Evolutionary conservation across 1,140 invertebrate species (phyloP).

Genomic region (Neotoxoptera formosana): DNA sequence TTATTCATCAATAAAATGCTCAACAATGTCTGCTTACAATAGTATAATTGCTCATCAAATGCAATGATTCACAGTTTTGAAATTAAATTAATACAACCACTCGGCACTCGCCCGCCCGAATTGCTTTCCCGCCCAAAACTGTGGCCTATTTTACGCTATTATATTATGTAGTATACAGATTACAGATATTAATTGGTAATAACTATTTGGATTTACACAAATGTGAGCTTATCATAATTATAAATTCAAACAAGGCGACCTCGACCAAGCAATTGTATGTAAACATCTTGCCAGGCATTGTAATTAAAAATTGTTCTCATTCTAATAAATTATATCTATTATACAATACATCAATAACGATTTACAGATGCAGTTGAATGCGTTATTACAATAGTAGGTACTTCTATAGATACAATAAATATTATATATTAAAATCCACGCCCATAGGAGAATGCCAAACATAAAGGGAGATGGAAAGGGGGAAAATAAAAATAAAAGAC

Average conservation of each 20-base stretch:
- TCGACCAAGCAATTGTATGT: not conserved
- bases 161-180: not conserved
- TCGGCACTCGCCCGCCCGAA: not conserved
- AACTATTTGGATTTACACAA: not conserved
- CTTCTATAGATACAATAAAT: not conserved
- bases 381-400: not conserved
- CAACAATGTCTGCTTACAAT: not conserved
- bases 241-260: not conserved
- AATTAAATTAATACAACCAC: not conserved
- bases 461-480: not conserved
- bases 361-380: not conserved
- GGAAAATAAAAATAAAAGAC: not conserved
- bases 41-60: slow-evolving; percentile 17
- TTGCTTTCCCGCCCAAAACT: not conserved
- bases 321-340: not conserved
- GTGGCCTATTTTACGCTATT: not conserved
- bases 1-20: not conserved
- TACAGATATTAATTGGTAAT: not conserved
- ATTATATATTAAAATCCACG: not conserved
- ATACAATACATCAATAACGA: not conserved
- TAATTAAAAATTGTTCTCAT: not conserved
- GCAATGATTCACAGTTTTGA: not conserved
- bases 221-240: not conserved
- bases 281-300: not conserved
- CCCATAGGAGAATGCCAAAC: not conserved